phyloP scores from a whole-genome alignment of 1,140 invertebrate species.

The Muscidifurax raptorellus region DNA sequence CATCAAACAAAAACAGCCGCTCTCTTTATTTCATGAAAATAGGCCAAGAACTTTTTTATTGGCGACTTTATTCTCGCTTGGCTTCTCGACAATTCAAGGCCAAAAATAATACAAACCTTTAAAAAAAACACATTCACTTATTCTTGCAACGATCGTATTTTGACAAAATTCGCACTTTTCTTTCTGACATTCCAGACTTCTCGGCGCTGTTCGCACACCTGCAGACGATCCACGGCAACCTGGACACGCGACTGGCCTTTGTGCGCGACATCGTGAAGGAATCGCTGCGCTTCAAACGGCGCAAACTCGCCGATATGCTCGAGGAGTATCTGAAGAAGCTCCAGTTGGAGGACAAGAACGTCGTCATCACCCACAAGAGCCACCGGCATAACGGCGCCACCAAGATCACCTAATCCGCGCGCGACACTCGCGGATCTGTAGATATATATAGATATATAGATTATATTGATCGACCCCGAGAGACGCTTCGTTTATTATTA shows the following conservation, averaged over 20 bases:
- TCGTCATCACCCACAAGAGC: slow-evolving; percentile 67
- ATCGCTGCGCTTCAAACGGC: slow-evolving; percentile 87
- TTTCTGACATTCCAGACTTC: slow-evolving; percentile 80
- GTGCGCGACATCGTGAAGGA: slow-evolving; percentile 86
- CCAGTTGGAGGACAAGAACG: slow-evolving; percentile 69
- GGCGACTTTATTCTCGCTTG: neutral
- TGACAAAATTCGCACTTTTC: neutral
- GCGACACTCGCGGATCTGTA: slow-evolving; percentile 14
- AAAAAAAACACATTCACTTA: neutral
- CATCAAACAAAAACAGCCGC: neutral
- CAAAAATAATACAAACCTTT: neutral
- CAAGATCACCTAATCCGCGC: slow-evolving; percentile 68
- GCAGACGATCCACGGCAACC: slow-evolving; percentile 82
- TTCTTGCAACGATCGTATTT: neutral
- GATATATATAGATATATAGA: slow-evolving; percentile 36
- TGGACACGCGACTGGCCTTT: slow-evolving; percentile 82
- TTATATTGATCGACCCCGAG: slow-evolving; percentile 24
- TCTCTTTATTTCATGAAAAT: neutral
- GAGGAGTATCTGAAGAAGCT: slow-evolving; percentile 74
- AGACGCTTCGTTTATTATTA: slow-evolving; percentile 9
- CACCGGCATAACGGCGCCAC: slow-evolving; percentile 71
- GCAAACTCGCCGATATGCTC: slow-evolving; percentile 80
- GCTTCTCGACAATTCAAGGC: neutral
- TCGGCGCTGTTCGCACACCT: slow-evolving; percentile 82
- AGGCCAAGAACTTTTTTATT: slow-evolving; percentile 1